Evolutionary conservation across 2,888 invertebrate species (phyloP).

Genomic region (Eupithecia subumbrata): DNA sequence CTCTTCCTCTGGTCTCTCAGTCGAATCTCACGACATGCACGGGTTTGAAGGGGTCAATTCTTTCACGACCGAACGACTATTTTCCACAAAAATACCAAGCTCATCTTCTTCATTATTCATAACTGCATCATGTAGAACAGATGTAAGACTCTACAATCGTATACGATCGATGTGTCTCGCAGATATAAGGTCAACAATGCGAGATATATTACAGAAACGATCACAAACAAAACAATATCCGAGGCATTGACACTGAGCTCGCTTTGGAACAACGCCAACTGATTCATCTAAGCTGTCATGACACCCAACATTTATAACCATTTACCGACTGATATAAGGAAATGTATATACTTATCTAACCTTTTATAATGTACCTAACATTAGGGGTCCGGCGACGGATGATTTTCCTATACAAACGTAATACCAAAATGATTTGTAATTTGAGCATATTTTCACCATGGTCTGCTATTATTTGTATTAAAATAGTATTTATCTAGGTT

Average conservation of each 20-base stretch:
- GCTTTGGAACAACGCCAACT: slow-evolving; percentile 42
- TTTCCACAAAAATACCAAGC: neutral
- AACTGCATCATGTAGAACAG: slow-evolving; percentile 4
- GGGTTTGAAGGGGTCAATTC: no score
- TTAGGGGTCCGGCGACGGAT: no score
- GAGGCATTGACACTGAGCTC: slow-evolving; percentile 47
- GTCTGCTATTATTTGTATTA: no score
- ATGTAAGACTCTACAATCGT: neutral
- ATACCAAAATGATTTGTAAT: no score
- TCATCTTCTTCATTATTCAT: neutral
- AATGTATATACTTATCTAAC: no score
- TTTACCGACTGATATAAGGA: no score
- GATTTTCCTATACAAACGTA: no score
- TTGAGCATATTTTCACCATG: no score
- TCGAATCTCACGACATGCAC: no score
- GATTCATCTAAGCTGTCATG: slow-evolving; percentile 40
- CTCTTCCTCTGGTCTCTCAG: no score
- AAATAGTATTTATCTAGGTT: no score
- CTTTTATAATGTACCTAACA: no score
- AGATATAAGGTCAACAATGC: slow-evolving; percentile 31
- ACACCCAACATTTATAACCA: neutral
- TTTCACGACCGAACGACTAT: neutral
- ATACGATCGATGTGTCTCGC: slow-evolving; percentile 25
- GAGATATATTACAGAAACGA: slow-evolving; percentile 35
- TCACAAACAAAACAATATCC: slow-evolving; percentile 47